These are phyloP conservation scores for Lomographa bimaculata DNA, from an alignment of 2,888 invertebrate genomes.

Conservation along the genomic window DNA sequence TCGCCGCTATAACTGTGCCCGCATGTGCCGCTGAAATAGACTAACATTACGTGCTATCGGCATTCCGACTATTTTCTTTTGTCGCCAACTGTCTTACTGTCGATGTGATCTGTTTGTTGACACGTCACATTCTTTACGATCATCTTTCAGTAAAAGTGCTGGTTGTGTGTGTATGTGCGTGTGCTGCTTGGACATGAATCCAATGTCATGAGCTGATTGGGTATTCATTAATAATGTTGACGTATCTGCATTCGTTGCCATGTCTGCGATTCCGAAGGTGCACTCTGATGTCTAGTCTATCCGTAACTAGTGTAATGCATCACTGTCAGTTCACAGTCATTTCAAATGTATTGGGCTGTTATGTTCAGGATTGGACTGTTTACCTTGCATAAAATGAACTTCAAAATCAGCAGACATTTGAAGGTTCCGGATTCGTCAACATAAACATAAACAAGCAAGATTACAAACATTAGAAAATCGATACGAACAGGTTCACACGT, in stretches of 20 bases:
- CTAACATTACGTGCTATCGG: constrained; percentile 69
- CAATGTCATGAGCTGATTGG: constrained; percentile 32
- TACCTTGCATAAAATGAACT: not conserved
- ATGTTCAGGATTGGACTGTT: constrained; percentile 1
- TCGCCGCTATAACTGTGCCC: constrained; percentile 70
- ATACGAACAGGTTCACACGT: no score
- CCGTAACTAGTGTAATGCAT: constrained; percentile 60
- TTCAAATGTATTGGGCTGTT: not conserved
- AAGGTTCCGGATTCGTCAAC: constrained; percentile 4
- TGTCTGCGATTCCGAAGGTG: constrained; percentile 48
- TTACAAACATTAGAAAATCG: no score
- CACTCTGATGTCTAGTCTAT: constrained; percentile 40
- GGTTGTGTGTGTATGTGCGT: constrained; percentile 48
- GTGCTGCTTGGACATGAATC: constrained; percentile 24
- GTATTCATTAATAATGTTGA: constrained; percentile 47
- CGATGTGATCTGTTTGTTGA: constrained; percentile 53
- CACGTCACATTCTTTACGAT: constrained; percentile 50
- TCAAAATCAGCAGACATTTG: not conserved
- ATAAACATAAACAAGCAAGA: constrained; percentile 17
- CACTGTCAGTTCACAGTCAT: constrained; percentile 45
- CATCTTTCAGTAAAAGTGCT: constrained; percentile 50
- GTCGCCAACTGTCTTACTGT: constrained; percentile 66
- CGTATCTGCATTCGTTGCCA: constrained; percentile 46
- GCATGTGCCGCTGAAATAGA: constrained; percentile 73
- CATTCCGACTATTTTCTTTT: constrained; percentile 73